Base-by-base conservation (phyloP, 2,113 vertebrate species). In the Psittacara wagleri region DNA sequence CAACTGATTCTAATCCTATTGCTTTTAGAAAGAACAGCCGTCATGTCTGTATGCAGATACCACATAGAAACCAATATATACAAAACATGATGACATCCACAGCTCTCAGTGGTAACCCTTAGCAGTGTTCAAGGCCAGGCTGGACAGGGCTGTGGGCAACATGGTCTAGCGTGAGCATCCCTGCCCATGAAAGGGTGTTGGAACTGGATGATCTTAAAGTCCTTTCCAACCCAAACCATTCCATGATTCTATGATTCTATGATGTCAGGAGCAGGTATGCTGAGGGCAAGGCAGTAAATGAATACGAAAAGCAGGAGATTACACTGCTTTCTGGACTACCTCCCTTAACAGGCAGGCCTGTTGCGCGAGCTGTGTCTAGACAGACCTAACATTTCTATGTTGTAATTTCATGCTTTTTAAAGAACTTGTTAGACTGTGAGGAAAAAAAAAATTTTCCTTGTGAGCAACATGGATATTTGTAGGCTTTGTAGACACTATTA, bases 281-380 rank as follows among this genome's bases (percentile, higher is more conserved):
- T 44, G 92, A 97, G 88, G 72, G 81, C 86, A 95, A 92, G 91
- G 94, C 57, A 90, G 88, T 67, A 81, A 94, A 63, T 6, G 2
- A 85, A 54, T 43, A 59, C 86, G 51, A 68, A 39, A 61, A 19
- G 5, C 29, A 73, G 66, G 96, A 96, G 52, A 62, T 94, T 67
- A 67, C 75, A 27, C n/a, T 95, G 51, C 92, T 96, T 75, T 48
- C 96, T 55, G 93, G 55, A 46, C 67, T 96, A 72, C 96, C 97
- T 4, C 92, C 97, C 66, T 74, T 98, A 86, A 88, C 97, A 57
- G 97, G 95, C 62, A 98, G 96, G 86, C 97, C 95, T 15, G 28
- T 95, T 61, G 83, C 63, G 19, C 95, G 98, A 70, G 96, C 98
- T 13, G 39, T 51, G 7, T 94, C 98, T 49, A 96, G 97, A 86